These are phyloP conservation scores for Lacanobia wlatinum DNA, from an alignment of 2,888 invertebrate genomes.

Conservation along the genomic window DNA sequence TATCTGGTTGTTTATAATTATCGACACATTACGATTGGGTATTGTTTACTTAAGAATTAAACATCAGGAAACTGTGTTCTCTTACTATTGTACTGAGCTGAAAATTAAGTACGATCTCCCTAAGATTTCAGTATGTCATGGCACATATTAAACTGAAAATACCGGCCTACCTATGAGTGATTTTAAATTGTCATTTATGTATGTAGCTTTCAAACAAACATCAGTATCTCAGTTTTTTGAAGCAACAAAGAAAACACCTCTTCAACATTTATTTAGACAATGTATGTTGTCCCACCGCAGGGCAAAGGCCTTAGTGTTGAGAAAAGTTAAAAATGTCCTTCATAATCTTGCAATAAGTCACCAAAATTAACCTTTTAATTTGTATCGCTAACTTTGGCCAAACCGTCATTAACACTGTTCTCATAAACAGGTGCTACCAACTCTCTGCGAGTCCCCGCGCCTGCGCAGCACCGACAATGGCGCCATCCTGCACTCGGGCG, in stretches of 20 bases:
- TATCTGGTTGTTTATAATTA: not conserved
- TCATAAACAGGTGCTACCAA: constrained; percentile 92
- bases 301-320: too few species aligned
- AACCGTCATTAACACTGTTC: not conserved
- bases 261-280: too few species aligned
- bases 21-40: not conserved
- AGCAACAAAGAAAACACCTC: too few species aligned
- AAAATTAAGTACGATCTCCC: too few species aligned
- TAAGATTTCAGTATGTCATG: too few species aligned
- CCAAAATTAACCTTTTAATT: not conserved
- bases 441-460: constrained; percentile 92
- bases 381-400: not conserved
- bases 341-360: not conserved
- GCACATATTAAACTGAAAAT: not conserved
- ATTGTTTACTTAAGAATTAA: not conserved
- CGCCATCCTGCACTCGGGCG: constrained; percentile 95
- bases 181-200: too few species aligned
- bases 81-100: too few species aligned
- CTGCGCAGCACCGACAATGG: constrained; percentile 96
- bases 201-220: too few species aligned
- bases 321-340: too few species aligned
- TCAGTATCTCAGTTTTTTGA: too few species aligned
- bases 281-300: too few species aligned
- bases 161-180: not conserved
- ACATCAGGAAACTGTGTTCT: too few species aligned